phyloP scores from a whole-genome alignment of 2,888 invertebrate species.

The Drosophila niveifrons region DNA sequence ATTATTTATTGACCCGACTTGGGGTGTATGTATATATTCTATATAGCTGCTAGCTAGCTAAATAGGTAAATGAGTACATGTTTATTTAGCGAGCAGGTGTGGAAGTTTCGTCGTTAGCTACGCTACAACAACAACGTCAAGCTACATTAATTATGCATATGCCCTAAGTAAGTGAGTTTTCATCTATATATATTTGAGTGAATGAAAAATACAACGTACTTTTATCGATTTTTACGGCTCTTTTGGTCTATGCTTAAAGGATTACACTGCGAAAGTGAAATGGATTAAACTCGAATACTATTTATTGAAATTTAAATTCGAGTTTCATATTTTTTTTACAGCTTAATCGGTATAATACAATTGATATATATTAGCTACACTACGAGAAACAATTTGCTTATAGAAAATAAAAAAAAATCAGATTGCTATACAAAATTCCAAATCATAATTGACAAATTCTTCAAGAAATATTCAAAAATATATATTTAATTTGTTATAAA shows the following conservation, averaged over 20 bases:
- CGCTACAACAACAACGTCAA: conserved; percentile 17
- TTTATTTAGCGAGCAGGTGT: conserved; percentile 48
- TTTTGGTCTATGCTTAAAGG: background rate
- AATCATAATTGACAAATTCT: no score
- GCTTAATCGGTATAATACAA: no score
- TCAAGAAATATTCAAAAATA: no score
- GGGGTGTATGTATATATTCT: background rate
- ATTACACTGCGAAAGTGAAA: conserved; percentile 25
- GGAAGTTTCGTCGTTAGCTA: conserved; percentile 34
- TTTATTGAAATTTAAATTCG: no score
- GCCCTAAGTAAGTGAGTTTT: conserved; percentile 13
- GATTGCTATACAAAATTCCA: no score
- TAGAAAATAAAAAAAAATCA: no score
- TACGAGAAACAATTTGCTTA: no score
- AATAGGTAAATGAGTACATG: conserved; percentile 15
- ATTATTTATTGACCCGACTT: conserved; percentile 48
- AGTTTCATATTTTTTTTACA: no score
- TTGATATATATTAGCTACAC: no score
- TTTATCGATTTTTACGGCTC: conserved; percentile 44
- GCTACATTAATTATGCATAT: conserved; percentile 33
- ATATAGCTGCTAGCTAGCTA: background rate
- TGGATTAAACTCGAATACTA: background rate
- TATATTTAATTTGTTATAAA: no score
- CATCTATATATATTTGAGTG: background rate
- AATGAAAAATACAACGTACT: conserved; percentile 18